Evolutionary conservation across 92 coral and sea anemone genomes (phyloP), one percentile per base, ranked within the genome.

Genomic region (Chrysogorgia sp.): DNA sequence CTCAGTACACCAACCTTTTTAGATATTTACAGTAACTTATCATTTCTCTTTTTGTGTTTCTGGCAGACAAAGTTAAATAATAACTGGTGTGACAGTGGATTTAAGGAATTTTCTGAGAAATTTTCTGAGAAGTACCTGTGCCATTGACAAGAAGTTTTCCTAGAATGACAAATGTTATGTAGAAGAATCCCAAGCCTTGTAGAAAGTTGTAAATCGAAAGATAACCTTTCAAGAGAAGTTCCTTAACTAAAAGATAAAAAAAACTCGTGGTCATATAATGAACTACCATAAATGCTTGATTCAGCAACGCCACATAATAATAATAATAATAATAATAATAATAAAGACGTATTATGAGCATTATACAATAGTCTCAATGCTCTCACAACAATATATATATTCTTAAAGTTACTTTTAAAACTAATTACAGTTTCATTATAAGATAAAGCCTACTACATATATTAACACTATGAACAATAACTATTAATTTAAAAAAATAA

Each of bases 161-260:
- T 49, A 83, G 34, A 55, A 83, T 76, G 26, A 83, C 49, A 20
- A 67, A 53, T 17, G 68, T 66, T n/a, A 76, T 83, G 78, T 83
- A 83, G 57, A 83, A 58, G 59, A 83, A 83, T 50, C 77, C 87
- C 58, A 83, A 41, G 17, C 77, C 74, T 76, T 83, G 87, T 15
- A 74, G 56, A 47, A 43, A 28, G 40, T 83, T 83, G 49, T 83
- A 83, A 31, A 80, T 77, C 25, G 59, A 83, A 12, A 83, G 83
- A 47, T 83, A 83, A 19, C 79, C 79, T 26, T 72, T 72, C 25
- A 56, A 9, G 14, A 72, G 21, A 43, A 72, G 1, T 37, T 56
- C 79, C 34, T 72, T 72, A 9, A 72, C 79, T 69, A 23, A 45
- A 69, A 22, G 17, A 37, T 1, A 34, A 35, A 40, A 65, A 15